These are phyloP conservation scores for Tetrax tetrax DNA, from an alignment of 2,113 vertebrate species.

Conservation along the genomic window DNA sequence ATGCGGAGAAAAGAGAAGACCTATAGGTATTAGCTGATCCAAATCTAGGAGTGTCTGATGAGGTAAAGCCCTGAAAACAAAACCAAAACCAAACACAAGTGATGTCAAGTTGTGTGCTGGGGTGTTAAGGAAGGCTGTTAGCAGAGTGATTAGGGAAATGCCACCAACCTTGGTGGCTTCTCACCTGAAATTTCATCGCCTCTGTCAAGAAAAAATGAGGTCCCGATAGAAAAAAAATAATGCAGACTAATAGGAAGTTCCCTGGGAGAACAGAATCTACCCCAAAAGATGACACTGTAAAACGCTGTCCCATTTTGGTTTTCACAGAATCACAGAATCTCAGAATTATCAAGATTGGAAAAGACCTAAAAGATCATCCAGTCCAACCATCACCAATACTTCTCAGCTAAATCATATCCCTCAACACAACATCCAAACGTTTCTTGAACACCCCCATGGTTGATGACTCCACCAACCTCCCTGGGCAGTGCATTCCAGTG, in stretches of 20 bases:
- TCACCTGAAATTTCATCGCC: neutral
- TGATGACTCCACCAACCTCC: too few relatives aligned
- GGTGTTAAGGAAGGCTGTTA: neutral
- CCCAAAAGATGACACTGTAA: neutral
- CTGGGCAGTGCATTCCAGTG: too few relatives aligned
- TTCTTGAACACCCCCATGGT: too few relatives aligned
- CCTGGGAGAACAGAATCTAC: neutral
- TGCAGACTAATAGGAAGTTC: neutral
- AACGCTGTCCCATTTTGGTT: neutral
- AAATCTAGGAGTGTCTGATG: fast-evolving
- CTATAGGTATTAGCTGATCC: neutral
- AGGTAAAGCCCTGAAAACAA: neutral
- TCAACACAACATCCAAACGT: too few relatives aligned
- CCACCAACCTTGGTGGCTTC: neutral
- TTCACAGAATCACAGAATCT: too few relatives aligned
- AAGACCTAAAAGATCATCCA: too few relatives aligned
- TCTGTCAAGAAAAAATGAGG: neutral
- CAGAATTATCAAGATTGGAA: too few relatives aligned
- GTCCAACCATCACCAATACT: too few relatives aligned
- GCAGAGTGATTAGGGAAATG: neutral
- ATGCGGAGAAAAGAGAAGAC: neutral
- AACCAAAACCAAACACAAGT: neutral
- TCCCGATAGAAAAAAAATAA: neutral
- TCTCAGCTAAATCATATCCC: too few relatives aligned
- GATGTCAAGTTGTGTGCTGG: neutral